Evolutionary conservation across 2,888 invertebrate species (phyloP).

Genomic region (Lypha dubia): DNA sequence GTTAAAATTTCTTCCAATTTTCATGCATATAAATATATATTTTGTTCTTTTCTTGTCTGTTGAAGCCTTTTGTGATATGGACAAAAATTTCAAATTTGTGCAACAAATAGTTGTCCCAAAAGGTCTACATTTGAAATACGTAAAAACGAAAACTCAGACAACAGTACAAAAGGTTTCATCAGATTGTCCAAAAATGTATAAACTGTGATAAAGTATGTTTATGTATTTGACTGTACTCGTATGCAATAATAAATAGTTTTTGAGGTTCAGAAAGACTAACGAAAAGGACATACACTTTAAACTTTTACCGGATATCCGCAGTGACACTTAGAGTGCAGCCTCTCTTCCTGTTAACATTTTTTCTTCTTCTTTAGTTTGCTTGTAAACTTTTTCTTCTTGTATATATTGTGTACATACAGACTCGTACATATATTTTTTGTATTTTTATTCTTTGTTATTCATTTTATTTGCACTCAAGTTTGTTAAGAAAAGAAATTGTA

Average conservation of each 20-base stretch:
- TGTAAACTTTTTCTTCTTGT: constrained; percentile 1
- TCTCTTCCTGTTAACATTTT: constrained; percentile 71
- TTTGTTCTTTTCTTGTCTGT: no score
- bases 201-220: constrained; percentile 42
- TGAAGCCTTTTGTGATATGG: constrained; percentile 35
- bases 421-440: constrained; percentile 17
- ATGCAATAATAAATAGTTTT: constrained; percentile 64
- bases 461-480: constrained; percentile 57
- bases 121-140: constrained; percentile 49
- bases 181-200: constrained; percentile 65
- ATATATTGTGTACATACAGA: no score
- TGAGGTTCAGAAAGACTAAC: constrained; percentile 68
- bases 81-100: constrained; percentile 61
- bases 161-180: constrained; percentile 65
- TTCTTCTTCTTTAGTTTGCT: constrained; percentile 36
- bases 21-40: no score
- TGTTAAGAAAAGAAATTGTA: constrained; percentile 62
- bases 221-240: constrained; percentile 31
- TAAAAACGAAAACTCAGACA: constrained; percentile 26
- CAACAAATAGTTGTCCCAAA: constrained; percentile 70
- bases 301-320: constrained; percentile 78
- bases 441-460: constrained; percentile 46
- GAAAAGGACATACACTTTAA: constrained; percentile 76
- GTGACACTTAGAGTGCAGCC: constrained; percentile 76
- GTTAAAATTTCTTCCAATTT: constrained; percentile 47